A percentile compares a stretch with the other conserved stretches of the same genome.
These are phyloP conservation scores for Myathropa florea DNA, from an alignment of 2,888 invertebrate genomes.

Conservation along the genomic window DNA sequence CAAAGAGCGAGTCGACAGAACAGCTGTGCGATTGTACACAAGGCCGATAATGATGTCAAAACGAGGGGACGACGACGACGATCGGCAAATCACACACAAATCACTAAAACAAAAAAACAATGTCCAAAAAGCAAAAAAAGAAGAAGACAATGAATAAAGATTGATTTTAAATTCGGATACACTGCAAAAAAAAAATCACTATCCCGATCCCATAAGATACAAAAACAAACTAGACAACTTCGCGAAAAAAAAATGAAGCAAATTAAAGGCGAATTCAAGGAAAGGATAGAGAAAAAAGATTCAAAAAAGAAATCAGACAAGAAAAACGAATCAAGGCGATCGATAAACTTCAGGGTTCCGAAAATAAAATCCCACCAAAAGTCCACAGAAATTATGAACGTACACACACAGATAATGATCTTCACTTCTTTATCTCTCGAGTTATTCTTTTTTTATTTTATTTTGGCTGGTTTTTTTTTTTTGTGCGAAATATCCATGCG, in stretches of 20 bases:
- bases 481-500: not conserved
- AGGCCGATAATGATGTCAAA: slow-evolving; percentile 63
- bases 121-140: slow-evolving; percentile 15
- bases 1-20: not conserved
- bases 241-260: not conserved
- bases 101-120: slow-evolving; percentile 50
- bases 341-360: slow-evolving; percentile 45
- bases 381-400: not conserved
- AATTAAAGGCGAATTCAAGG: not conserved
- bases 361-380: slow-evolving; percentile 5
- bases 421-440: slow-evolving; percentile 24
- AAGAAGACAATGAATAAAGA: not conserved
- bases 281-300: slow-evolving; percentile 1
- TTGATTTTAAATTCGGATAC: slow-evolving; percentile 6
- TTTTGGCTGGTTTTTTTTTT: not conserved
- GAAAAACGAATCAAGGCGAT: slow-evolving; percentile 35
- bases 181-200: not conserved
- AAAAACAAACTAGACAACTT: not conserved
- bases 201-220: not conserved
- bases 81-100: slow-evolving; percentile 17
- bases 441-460: no score
- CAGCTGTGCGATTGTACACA: slow-evolving; percentile 30
- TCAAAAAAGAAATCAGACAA: slow-evolving; percentile 13
- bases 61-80: not conserved
- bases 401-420: slow-evolving; percentile 12